Percentiles rank a stretch among this genome's conserved stretches.
Evolutionary conservation across 2,888 invertebrate genomes (phyloP).

Genomic region (Rosalia funebris): DNA sequence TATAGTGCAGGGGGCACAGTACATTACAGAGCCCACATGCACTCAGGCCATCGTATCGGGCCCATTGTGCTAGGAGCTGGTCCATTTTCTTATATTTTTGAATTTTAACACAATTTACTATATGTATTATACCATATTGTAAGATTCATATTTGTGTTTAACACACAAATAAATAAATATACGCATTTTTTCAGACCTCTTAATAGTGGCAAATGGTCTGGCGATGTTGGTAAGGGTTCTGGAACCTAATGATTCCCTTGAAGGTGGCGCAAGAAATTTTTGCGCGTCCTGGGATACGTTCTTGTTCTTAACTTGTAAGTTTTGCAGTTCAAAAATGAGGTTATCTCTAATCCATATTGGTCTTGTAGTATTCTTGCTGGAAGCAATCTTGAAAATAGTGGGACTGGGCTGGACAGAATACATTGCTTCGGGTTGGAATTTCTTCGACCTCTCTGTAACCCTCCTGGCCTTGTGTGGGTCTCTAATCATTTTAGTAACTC

Average conservation of each 20-base stretch:
- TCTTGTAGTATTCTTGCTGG: slow-evolving; percentile 78
- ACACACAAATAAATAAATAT: background rate
- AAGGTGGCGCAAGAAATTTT: slow-evolving; percentile 72
- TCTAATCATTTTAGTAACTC: slow-evolving; percentile 73
- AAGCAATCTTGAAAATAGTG: slow-evolving; percentile 78
- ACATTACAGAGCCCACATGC: too few species aligned
- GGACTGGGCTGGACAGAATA: slow-evolving; percentile 78
- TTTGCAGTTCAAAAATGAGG: background rate
- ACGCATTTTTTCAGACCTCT: slow-evolving; percentile 68
- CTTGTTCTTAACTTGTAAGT: slow-evolving; percentile 75
- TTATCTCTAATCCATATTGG: background rate
- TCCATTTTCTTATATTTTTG: too few species aligned
- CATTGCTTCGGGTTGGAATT: slow-evolving; percentile 86
- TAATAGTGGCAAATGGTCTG: slow-evolving; percentile 79
- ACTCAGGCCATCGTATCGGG: too few species aligned
- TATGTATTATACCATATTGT: too few species aligned
- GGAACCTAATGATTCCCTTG: slow-evolving; percentile 69
- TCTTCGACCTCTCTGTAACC: slow-evolving; percentile 79
- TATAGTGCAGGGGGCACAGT: too few species aligned
- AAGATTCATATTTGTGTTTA: background rate
- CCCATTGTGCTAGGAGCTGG: too few species aligned
- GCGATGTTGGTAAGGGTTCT: slow-evolving; percentile 79
- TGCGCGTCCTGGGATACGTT: slow-evolving; percentile 82
- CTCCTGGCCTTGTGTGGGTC: slow-evolving; percentile 75
- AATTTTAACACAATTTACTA: too few species aligned